Evolutionary conservation across 2,888 invertebrate species (phyloP).

Genomic region (Camponotus fellah): DNA sequence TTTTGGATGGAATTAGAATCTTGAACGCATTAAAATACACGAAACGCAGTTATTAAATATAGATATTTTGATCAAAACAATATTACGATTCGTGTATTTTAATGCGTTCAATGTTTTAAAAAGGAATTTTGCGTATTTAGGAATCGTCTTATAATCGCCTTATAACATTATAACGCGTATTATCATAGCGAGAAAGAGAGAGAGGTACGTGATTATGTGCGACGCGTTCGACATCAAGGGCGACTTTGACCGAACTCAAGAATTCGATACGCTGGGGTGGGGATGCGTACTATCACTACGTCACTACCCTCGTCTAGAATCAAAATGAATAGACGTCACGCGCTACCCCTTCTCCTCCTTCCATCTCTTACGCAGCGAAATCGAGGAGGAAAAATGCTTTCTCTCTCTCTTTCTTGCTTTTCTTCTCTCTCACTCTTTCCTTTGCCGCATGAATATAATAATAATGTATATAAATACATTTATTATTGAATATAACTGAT

Average conservation of each 20-base stretch:
- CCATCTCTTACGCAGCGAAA: no score
- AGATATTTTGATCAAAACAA: no score
- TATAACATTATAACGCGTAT: no score
- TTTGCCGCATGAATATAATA: neutral
- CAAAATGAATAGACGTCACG: neutral
- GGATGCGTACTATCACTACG: no score
- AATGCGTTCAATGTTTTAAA: no score
- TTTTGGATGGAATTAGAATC: neutral
- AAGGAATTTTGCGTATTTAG: neutral
- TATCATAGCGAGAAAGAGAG: neutral
- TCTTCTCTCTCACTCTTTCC: no score
- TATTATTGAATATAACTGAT: no score
- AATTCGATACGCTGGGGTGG: neutral
- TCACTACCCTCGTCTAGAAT: neutral
- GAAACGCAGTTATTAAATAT: no score
- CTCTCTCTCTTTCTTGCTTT: neutral
- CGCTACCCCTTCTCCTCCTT: neutral
- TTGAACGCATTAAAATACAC: no score
- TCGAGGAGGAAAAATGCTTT: no score
- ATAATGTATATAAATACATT: neutral
- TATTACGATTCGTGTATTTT: no score
- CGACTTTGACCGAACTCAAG: neutral
- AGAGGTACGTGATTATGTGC: neutral
- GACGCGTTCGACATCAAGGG: neutral
- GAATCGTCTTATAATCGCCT: no score